Evolutionary conservation across 2,888 invertebrate genomes (phyloP).

Genomic region (Osedax frankpressi): DNA sequence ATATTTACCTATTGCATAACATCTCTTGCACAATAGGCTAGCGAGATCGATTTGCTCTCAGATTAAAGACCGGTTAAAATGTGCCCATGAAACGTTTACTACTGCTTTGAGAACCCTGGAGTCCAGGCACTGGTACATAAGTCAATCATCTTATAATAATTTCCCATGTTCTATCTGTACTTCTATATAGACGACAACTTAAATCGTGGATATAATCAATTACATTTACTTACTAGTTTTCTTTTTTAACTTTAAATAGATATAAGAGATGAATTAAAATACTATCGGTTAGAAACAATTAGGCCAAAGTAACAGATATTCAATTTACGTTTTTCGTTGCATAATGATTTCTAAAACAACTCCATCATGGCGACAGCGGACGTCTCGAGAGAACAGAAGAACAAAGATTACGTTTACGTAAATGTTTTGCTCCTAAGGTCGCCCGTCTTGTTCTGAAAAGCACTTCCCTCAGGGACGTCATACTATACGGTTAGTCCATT

Average conservation of each 20-base stretch:
- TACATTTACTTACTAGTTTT: too few relatives aligned
- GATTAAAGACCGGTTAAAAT: conserved; percentile 63
- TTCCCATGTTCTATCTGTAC: too few relatives aligned
- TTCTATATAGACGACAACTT: too few relatives aligned
- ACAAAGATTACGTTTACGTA: conserved; percentile 53
- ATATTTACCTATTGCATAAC: too few relatives aligned
- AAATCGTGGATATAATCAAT: too few relatives aligned
- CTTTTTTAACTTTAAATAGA: too few relatives aligned
- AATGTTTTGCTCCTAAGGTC: conserved; percentile 64
- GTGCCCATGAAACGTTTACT: conserved; percentile 66
- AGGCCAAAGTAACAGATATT: too few relatives aligned
- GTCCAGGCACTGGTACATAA: conserved; percentile 31
- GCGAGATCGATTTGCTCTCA: conserved; percentile 61
- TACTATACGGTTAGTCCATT: conserved; percentile 55
- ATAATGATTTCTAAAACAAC: too few relatives aligned
- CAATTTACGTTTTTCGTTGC: too few relatives aligned
- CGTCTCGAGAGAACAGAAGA: conserved; percentile 69
- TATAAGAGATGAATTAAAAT: too few relatives aligned
- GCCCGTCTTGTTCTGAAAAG: conserved; percentile 70
- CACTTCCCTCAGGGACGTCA: conserved; percentile 65
- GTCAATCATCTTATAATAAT: too few relatives aligned
- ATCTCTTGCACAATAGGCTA: conserved; percentile 53
- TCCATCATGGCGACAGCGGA: conserved; percentile 53
- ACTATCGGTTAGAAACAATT: too few relatives aligned
- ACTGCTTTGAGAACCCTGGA: conserved; percentile 59